Evolutionary conservation across 2,797 vertebrate species (phyloP).

Genomic region (Sebastes paucispinis): DNA sequence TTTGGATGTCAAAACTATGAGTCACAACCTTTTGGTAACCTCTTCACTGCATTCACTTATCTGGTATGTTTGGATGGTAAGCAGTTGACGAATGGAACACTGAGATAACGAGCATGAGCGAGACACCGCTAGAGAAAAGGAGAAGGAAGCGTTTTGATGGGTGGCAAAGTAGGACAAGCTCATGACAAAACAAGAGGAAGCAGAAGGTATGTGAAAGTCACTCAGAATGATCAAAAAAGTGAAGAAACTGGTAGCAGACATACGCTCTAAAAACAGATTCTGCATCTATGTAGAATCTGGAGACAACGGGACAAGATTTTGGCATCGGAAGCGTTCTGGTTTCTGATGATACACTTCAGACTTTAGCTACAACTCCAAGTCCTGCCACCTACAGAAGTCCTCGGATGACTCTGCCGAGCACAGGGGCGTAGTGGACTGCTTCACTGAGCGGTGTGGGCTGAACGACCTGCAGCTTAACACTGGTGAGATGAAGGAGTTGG

Average conservation of each 20-base stretch:
- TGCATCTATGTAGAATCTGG: no score
- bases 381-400: no score
- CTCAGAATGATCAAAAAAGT: neutral
- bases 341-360: no score
- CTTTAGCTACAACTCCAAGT: no score
- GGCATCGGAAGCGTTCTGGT: no score
- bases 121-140: neutral
- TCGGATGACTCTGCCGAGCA: no score
- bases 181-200: neutral
- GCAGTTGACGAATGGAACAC: neutral
- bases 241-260: neutral
- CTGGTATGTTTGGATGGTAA: neutral
- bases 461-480: no score
- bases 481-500: neutral
- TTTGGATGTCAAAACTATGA: neutral
- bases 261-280: neutral
- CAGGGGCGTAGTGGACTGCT: no score
- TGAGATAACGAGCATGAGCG: conserved; percentile 19
- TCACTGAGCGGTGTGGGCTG: no score
- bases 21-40: neutral
- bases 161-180: neutral
- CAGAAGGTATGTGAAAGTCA: neutral
- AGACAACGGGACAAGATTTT: no score
- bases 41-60: neutral
- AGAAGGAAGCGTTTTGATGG: neutral